Evolutionary conservation across 2,888 invertebrate species (phyloP).

Genomic region (Petrophora chlorosata): DNA sequence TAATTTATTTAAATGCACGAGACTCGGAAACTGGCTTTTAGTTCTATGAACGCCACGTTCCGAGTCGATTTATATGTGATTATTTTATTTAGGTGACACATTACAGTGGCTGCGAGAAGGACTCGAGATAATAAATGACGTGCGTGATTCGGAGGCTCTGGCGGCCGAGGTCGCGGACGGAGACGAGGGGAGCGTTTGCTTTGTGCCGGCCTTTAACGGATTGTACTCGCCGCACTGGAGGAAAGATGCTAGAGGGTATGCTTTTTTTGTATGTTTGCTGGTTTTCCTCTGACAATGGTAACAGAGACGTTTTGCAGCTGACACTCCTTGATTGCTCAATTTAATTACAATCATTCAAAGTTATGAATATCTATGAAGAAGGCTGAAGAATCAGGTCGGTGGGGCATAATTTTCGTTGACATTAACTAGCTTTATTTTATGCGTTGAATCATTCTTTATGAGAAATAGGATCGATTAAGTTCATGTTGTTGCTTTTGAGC

Average conservation of each 20-base stretch:
- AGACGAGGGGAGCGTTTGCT: constrained; percentile 91
- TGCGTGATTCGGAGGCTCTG: constrained; percentile 86
- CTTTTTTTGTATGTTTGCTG: constrained; percentile 24
- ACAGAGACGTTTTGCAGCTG: no score
- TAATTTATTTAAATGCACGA: neutral
- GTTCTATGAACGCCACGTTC: neutral
- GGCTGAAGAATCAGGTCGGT: no score
- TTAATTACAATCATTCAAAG: no score
- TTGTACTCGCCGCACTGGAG: constrained; percentile 98
- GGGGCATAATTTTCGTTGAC: no score
- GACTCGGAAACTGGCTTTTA: neutral
- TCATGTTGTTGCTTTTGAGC: no score
- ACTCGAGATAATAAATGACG: constrained; percentile 88
- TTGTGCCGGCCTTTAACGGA: constrained; percentile 99
- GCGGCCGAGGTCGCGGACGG: constrained; percentile 60
- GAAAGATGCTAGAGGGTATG: constrained; percentile 91
- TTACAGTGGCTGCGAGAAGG: constrained; percentile 96
- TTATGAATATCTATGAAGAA: no score
- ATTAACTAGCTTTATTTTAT: no score
- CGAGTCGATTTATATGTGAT: constrained; percentile 19
- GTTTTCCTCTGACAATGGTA: no score
- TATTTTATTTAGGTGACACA: constrained; percentile 85
- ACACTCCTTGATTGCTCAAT: no score
- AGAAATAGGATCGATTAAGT: no score
- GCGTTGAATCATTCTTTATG: no score